Evolutionary conservation across 1,140 invertebrate genomes (phyloP), one percentile per base, ranked within the genome.

Genomic region (Drosophila busckii): DNA sequence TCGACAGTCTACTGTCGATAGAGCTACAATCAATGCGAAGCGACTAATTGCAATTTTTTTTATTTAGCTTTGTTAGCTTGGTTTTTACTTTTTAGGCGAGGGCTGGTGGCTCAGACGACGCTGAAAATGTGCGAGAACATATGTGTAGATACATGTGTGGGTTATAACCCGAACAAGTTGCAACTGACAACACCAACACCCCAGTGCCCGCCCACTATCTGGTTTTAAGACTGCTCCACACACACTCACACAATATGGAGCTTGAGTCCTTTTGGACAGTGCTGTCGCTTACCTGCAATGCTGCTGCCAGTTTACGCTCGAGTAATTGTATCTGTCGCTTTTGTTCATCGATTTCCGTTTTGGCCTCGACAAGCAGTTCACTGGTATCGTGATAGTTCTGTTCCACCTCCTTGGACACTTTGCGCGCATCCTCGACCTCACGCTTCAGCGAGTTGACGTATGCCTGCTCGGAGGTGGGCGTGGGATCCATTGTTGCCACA

Each of bases 351-450:
- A 95, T 88, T 78, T 95, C 93, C 10, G 90, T 91, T 84, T 93
- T 91, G 0, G 92, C 91, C 22, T 92, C 91, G 54, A 95, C 93
- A 49, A 95, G 90, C 87, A 94, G 91, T 68, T 94, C 93, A 2
- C 92, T 91, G 2, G 91, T 91, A 61, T 91, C 89, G 23, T 93
- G 90, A 82, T 92, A 95, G 71, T 94, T 94, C 67, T 92, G 92
- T 70, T 96, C 93, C 56, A 95, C 90, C 73, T 94, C 92, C 76
- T 95, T 94, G 0, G 93, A 92, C 10, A 92, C 91, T 70, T 93
- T 93, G 75, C 93, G 92, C 0, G 94, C 92, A 58, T 93, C 91
- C 59, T 93, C 91, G 1, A 93, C 92, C 87, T 96, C 93, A 42
- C 90, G 90, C 84, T 93, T 95, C 32, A 96, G 88, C 40, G 90